Base-by-base conservation (phyloP, 2,113 vertebrate species). In the Hippocampus mohnikei region DNA sequence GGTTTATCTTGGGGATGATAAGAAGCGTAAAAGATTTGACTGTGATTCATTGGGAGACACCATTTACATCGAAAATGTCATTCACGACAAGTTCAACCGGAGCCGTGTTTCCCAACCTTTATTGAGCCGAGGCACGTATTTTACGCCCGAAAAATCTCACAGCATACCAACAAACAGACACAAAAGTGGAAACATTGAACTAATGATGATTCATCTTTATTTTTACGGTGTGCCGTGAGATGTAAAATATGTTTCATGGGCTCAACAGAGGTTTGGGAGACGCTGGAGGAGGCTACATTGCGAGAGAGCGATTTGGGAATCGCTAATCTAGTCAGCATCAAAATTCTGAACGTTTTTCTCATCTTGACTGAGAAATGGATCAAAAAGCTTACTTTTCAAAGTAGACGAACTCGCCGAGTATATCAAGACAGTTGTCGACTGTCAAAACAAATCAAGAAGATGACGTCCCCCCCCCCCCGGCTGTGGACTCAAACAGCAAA, bases 1-100 rank as follows among this genome's bases (percentile, higher is more conserved):
- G 67, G 67, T 66, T 70, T 77, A 70, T 61, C 73, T 71, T 60
- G 61, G 37, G 65, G 29, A 70, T 71, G 75, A 77, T 7, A 20
- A 65, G 48, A 50, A 64, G 66, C 18, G n/a, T 40, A n/a, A 79
- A 84, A 87, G 82, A 84, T 84, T 75, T 79, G 77, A 84, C 75
- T 71, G 9, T 27, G 71, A 60, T 20, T 37, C 5, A 40, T 70
- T 76, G 70, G 80, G 64, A 58, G 70, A 77, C 61, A 79, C 46
- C 81, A 76, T 72, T 60, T 29, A 18, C 27, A 33, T 29, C 2
- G 18, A 60, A 60, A 60, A 33, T 58, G 13, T 25, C 25, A 25
- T 25, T 58, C 55, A 60, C 1, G 2, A 33, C 2, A 29, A 33
- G 1, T 60, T 60, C 5, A 59, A 27, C 27, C 1, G 18, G 1